Evolutionary conservation across 2,113 vertebrate species (phyloP).

Genomic region (Ranitomeya imitator): DNA sequence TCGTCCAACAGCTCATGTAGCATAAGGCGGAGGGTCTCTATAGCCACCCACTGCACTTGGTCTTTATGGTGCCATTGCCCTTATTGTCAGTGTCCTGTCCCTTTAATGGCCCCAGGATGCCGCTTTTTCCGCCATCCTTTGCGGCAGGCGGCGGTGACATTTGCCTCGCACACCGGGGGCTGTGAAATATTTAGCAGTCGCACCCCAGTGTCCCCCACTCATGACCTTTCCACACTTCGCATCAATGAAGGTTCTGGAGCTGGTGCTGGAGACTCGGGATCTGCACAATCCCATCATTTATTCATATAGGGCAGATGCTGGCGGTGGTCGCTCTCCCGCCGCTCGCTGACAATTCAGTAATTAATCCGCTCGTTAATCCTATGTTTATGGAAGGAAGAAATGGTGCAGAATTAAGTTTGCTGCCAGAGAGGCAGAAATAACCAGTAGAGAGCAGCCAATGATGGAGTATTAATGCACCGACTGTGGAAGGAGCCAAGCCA

Average conservation of each 20-base stretch:
- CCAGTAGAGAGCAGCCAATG: not conserved
- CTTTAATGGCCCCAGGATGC: not conserved
- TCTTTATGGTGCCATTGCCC: no score
- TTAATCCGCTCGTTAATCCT: not conserved
- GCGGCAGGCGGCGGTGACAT: not conserved
- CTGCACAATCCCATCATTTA: not conserved
- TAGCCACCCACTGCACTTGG: no score
- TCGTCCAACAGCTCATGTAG: not conserved
- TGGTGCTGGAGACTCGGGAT: not conserved
- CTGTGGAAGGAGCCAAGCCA: no score
- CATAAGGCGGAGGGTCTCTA: not conserved
- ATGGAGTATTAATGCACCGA: not conserved
- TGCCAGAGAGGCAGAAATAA: no score
- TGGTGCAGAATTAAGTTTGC: not conserved
- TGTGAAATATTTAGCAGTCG: slow-evolving; percentile 17
- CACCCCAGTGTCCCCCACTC: no score
- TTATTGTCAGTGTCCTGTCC: not conserved
- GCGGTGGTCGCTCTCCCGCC: not conserved
- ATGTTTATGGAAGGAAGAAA: not conserved
- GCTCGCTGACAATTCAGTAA: not conserved
- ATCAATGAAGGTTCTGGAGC: not conserved
- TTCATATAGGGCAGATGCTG: slow-evolving; percentile 1
- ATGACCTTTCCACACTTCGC: not conserved
- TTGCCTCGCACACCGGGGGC: not conserved
- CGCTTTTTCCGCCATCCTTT: not conserved